Evolutionary conservation across 2,888 invertebrate genomes (phyloP), one percentile per base, ranked within the genome.

Genomic region (Spatulosminthurus flaviceps): DNA sequence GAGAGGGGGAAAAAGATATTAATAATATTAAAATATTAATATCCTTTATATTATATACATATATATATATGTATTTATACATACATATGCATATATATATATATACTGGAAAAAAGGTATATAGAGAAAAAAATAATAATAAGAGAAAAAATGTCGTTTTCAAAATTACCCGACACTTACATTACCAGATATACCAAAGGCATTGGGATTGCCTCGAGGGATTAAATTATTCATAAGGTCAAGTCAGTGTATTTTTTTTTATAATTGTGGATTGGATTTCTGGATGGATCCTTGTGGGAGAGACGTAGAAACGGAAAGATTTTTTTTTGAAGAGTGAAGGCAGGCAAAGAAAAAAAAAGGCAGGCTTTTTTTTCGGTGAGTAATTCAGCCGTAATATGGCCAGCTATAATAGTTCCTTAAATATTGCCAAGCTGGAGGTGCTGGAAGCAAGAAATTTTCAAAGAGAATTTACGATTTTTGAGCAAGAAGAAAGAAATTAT

Each of bases 391-490:
- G 51, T 76, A 67, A 76, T 42, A 76, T 22, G 76, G 76, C 67
- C 76, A 66, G 21, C 61, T 28, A 41, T 69, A 76, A 76, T 66
- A 66, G 43, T 66, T 76, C 66, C 66, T 76, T 41, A 41, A 66
- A 76, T 76, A 76, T 66, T 41, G 76, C 76, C 67, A 76, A 76
- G 76, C 76, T 34, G 70, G 19, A 79, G 74, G 60, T 1, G 79
- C 79, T 79, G 79, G 51, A 79, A 79, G 79, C 79, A 79, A 79
- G 67, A 79, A 67, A 73, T 66, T 66, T 70, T 43, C 16, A 61
- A 74, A 72, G 21, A 64, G 24, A 64, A 13, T 51, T 51, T 51
- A 51, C 51, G 51, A 51, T 51, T 51, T 51, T 51, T 19, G 16
- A 4, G 1, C 51, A 19, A n/a, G 16, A n/a, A n/a, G n/a, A n/a